Conservation (phyloP, 2,113 vertebrate genomes). For the Ifrita kowaldi region DNA sequence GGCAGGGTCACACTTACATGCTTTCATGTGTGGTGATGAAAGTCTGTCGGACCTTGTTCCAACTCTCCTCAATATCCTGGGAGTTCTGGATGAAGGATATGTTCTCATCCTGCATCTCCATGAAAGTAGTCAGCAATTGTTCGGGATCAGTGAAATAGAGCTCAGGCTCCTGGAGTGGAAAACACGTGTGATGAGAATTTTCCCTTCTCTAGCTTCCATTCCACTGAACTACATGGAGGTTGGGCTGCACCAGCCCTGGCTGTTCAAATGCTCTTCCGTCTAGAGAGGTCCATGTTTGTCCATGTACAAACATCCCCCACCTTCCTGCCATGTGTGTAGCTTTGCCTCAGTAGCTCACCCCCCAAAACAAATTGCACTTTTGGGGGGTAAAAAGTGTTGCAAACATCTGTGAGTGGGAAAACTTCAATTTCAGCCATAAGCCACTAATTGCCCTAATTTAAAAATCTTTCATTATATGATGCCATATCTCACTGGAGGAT, state of each 20-base stretch:
- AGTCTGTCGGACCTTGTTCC: constrained; percentile 73
- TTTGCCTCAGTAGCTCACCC: background rate
- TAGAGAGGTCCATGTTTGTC: background rate
- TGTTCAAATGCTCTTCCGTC: background rate
- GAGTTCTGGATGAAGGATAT: constrained; percentile 84
- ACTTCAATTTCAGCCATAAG: background rate
- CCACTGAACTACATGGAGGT: background rate
- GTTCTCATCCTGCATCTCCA: constrained; percentile 85
- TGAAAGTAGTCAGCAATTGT: constrained; percentile 83
- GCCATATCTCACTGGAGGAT: background rate
- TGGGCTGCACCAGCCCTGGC: background rate
- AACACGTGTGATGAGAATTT: background rate
- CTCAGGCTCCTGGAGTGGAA: constrained; percentile 67
- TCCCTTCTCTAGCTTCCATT: background rate
- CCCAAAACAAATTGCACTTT: background rate
- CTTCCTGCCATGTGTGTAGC: background rate
- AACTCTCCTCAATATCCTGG: constrained; percentile 74
- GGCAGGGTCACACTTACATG: constrained; percentile 71
- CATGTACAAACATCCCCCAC: background rate
- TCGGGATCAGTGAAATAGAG: constrained; percentile 89
- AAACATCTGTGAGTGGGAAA: background rate
- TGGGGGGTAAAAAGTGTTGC: background rate
- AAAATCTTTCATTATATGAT: background rate
- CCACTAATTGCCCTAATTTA: background rate
- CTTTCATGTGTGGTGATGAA: constrained; percentile 69